These are phyloP conservation scores for Mythimna impura DNA, from an alignment of 2,888 invertebrate genomes.

Conservation along the genomic window DNA sequence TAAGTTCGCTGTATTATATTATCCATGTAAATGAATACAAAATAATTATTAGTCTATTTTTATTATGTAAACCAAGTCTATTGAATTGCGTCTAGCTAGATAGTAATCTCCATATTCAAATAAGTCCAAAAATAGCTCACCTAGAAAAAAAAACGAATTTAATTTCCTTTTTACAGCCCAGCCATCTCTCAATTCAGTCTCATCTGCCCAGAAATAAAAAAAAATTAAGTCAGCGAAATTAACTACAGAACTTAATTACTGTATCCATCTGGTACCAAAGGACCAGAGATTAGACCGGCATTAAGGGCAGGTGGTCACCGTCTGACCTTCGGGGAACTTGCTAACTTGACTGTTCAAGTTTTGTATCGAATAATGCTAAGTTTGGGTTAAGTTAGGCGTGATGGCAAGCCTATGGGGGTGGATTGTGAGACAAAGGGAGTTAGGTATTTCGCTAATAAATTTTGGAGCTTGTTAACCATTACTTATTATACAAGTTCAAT, in stretches of 20 bases:
- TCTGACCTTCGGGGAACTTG: constrained; percentile 50
- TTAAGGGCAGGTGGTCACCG: constrained; percentile 51
- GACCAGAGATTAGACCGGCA: constrained; percentile 37
- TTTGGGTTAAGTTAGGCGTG: constrained; percentile 38
- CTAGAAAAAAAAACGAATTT: background rate
- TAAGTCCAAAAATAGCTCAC: constrained; percentile 11
- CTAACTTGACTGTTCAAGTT: constrained; percentile 47
- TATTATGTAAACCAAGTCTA: constrained; percentile 2
- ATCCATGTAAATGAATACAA: background rate
- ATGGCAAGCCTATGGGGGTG: constrained; percentile 10
- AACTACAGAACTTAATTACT: constrained; percentile 60
- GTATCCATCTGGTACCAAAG: constrained; percentile 56
- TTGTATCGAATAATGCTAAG: constrained; percentile 52
- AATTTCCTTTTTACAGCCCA: constrained; percentile 28
- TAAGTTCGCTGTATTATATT: too few relatives aligned
- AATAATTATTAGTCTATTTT: background rate
- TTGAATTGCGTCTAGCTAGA: background rate
- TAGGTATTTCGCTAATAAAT: background rate
- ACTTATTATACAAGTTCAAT: too few relatives aligned
- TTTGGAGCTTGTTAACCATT: too few relatives aligned
- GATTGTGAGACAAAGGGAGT: background rate
- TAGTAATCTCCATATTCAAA: constrained; percentile 25
- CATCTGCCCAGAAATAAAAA: constrained; percentile 29
- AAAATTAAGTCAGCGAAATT: constrained; percentile 44
- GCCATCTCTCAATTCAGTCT: constrained; percentile 12